phyloP scores from a whole-genome alignment of 2,113 vertebrate species.

The Macroglossus sobrinus region DNA sequence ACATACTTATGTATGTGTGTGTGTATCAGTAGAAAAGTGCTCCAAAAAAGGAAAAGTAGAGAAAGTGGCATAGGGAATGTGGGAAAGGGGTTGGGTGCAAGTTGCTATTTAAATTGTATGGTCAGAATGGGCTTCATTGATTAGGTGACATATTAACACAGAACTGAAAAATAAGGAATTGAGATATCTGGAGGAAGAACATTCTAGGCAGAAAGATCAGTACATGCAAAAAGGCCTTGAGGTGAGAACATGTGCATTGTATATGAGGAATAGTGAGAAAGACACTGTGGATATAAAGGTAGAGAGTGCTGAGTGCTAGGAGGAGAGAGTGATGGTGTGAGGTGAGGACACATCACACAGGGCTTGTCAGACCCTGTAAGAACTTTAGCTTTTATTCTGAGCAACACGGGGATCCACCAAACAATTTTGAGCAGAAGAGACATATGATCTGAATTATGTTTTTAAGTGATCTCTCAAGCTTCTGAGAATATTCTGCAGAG shows the following conservation, averaged over 20 bases:
- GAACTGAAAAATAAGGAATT: neutral
- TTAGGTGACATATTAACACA: neutral
- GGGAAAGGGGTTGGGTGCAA: neutral
- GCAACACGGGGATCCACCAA: neutral
- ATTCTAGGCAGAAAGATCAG: neutral
- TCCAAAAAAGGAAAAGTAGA: neutral
- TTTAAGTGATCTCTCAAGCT: neutral
- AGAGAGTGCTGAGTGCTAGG: neutral
- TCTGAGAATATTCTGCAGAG: neutral
- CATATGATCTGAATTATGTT: neutral
- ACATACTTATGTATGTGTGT: neutral
- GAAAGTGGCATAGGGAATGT: neutral
- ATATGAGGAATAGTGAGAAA: neutral
- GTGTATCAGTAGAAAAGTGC: neutral
- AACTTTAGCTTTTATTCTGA: neutral
- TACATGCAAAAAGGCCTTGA: neutral
- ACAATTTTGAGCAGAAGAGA: neutral
- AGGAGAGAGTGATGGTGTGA: neutral
- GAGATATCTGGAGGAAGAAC: neutral
- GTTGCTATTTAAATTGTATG: neutral
- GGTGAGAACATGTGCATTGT: neutral
- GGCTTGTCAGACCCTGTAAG: neutral
- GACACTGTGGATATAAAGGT: neutral
- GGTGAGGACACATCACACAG: fast-evolving
- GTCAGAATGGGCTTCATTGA: neutral